These are phyloP conservation scores for Gymnobelideus leadbeateri DNA, from an alignment of 2,113 vertebrate species.

Conservation along the genomic window DNA sequence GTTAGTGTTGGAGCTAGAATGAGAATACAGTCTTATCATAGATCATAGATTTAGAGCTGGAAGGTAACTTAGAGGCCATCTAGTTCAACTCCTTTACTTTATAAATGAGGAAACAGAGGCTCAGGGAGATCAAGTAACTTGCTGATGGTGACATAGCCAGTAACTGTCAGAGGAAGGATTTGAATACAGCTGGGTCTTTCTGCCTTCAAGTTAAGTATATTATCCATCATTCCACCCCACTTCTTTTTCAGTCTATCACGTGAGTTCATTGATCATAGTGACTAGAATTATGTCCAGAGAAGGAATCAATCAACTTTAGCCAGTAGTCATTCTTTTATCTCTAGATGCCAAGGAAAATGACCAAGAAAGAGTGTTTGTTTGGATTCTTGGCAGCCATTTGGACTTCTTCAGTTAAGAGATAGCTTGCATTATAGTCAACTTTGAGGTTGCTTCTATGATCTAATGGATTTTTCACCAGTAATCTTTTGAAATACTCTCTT, in stretches of 20 bases:
- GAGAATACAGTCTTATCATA: not conserved
- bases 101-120: not conserved
- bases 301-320: not conserved
- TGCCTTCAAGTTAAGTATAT: not conserved
- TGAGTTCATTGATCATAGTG: not conserved
- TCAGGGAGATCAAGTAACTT: not conserved
- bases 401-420: not conserved
- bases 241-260: not conserved
- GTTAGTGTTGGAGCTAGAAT: not conserved
- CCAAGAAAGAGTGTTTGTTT: not conserved
- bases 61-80: not conserved
- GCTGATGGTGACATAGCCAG: not conserved
- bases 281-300: not conserved
- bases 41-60: not conserved
- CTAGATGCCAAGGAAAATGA: accelerated
- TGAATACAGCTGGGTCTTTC: not conserved
- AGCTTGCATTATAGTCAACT: not conserved
- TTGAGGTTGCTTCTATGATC: not conserved
- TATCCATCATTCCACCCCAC: not conserved
- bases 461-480: not conserved
- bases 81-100: not conserved
- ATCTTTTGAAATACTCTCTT: not conserved
- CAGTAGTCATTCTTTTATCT: accelerated
- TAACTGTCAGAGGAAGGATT: not conserved
- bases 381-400: not conserved